phyloP scores from a whole-genome alignment of 2,888 invertebrate genomes.

The Glyphotaelius pellucidus region DNA sequence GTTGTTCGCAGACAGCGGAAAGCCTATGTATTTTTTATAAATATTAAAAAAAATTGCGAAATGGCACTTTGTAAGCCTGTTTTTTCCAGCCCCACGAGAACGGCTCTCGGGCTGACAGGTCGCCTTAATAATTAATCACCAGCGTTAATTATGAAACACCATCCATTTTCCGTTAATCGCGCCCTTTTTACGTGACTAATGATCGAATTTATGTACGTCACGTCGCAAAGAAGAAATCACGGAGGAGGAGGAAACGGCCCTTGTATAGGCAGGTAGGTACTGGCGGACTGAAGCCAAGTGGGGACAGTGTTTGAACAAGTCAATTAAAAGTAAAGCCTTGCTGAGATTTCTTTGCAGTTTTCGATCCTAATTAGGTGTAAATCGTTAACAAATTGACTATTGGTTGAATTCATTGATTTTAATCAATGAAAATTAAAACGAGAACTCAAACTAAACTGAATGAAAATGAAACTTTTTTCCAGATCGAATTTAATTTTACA shows the following conservation, averaged over 20 bases:
- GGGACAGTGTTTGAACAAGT: slow-evolving; percentile 6
- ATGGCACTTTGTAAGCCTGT: background rate
- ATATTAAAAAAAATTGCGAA: background rate
- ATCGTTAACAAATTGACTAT: background rate
- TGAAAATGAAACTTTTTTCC: too few species aligned
- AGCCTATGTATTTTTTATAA: too few species aligned
- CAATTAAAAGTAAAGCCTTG: background rate
- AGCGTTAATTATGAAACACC: slow-evolving; percentile 57
- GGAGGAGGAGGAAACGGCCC: background rate
- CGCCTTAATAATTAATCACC: slow-evolving; percentile 57
- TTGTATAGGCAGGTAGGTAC: background rate
- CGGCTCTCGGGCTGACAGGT: slow-evolving; percentile 47
- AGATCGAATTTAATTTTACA: too few species aligned
- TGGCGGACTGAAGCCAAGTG: background rate
- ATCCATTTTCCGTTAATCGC: slow-evolving; percentile 44
- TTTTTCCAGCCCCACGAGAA: background rate
- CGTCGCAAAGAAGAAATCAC: slow-evolving; percentile 2
- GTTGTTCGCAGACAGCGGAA: too few species aligned
- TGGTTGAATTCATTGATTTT: background rate
- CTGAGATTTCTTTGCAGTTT: background rate
- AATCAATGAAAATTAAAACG: too few species aligned
- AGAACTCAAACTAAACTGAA: too few species aligned
- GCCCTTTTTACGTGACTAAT: slow-evolving; percentile 40
- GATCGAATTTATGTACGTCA: slow-evolving; percentile 34
- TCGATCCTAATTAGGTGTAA: background rate